Evolutionary conservation across 2,113 vertebrate species (phyloP), one percentile per base, ranked within the genome.

Genomic region (Tyrannus savana): DNA sequence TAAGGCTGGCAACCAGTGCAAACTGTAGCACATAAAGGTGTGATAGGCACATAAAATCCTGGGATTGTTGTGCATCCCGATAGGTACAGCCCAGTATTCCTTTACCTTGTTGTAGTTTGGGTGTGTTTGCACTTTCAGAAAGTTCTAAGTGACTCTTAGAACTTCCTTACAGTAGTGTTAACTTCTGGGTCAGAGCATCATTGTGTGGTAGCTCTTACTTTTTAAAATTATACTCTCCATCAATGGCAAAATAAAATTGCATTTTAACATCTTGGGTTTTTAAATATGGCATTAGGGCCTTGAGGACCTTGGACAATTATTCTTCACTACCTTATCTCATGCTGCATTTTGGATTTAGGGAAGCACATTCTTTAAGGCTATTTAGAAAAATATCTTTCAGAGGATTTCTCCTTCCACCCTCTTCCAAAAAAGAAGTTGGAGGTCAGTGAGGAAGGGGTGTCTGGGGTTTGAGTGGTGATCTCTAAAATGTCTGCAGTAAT

Each of bases 211-310:
- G 47, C 25, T 82, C 47, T n/a, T 64, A 25, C 13, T 35, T 67
- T 56, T 82, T 39, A 44, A 18, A 84, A 58, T 68, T 52, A 19
- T 21, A 21, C 28, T 72, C 8, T 37, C 75, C 33, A 64, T 31
- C 15, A 60, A 59, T 23, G 7, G 10, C n/a, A 85, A 76, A 89
- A 64, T 89, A 68, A 82, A 79, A 83, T n/a, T 8, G 49, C 10
- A 3, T 83, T 82, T 84, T 74, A 79, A 60, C 21, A 22, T 82
- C 4, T 59, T 76, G 17, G 5, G 30, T 37, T 60, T 71, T 2
- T 47, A 59, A 62, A 13, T 79, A 12, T 68, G 35, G 2, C 0
- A 1, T 44, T 50, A 56, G 2, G 1, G 12, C 1, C 0, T 15
- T 68, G 31, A 58, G 41, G 23, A 44, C 24, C 10, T 82, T 2